Evolutionary conservation across 2,888 invertebrate genomes (phyloP), one percentile per base, ranked within the genome.

Genomic region (Hypsopygia costalis): DNA sequence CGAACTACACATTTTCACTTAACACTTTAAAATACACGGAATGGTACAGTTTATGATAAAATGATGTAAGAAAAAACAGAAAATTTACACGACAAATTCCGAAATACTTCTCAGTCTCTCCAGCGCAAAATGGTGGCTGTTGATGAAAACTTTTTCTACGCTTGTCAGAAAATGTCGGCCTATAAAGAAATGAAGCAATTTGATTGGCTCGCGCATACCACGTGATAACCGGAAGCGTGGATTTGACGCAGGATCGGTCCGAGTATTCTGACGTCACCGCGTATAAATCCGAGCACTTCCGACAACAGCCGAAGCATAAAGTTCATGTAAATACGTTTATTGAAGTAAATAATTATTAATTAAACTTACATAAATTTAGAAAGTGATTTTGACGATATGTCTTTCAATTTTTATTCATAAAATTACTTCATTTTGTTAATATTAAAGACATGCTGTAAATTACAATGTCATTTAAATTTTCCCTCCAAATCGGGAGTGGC

Each of bases 71-170:
- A 89, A 88, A 89, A 87, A 86, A 89, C 87, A 90, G 91, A 89
- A 91, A 91, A 91, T 91, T 92, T 91, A 91, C 89, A 90, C 90
- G 91, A 91, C 91, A 91, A 92, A 91, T 90, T 91, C 91, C 91
- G 91, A 92, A 93, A 91, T 92, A 92, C 92, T 91, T 91, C 92
- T 91, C 91, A 92, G 92, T 92, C 92, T 91, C 91, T 91, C 91
- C 92, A 92, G 92, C 92, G 92, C 94, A 96, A 96, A 93, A 96
- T 96, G 96, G 96, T 95, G 94, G 95, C 95, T 94, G 94, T 94
- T 95, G 95, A 94, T 94, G 94, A 94, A 92, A 94, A 95, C 93
- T 95, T 95, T 95, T 95, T 94, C 93, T 94, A 94, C 94, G 95
- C 95, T 95, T 95, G 95, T 95, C 95, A 95, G 93, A 94, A 93